A percentile compares a stretch with the other conserved stretches of the same genome.
These are phyloP conservation scores for Cyprinella venusta DNA, from an alignment of 2,797 vertebrate genomes.

Conservation along the genomic window DNA sequence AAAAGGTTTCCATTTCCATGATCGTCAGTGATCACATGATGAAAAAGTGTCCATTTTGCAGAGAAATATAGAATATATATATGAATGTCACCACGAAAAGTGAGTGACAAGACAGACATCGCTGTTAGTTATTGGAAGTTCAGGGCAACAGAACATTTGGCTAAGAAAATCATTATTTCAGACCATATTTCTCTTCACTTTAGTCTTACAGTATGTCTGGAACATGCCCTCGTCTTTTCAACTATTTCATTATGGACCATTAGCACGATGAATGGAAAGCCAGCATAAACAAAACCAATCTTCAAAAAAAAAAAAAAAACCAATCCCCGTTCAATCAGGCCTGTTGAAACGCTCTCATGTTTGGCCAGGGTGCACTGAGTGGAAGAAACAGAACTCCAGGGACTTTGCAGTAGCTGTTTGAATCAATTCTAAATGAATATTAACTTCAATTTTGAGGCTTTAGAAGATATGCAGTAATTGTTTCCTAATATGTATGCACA, in stretches of 20 bases:
- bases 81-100: constrained; percentile 1
- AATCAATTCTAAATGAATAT: constrained; percentile 16
- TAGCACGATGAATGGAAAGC: constrained; percentile 33
- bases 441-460: constrained; percentile 4
- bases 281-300: constrained; percentile 49
- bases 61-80: not conserved
- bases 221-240: constrained; percentile 40
- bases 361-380: constrained; percentile 11
- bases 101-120: constrained; percentile 8
- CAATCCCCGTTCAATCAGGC: constrained; percentile 32
- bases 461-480: not conserved
- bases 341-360: constrained; percentile 24
- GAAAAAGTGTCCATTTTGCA: not conserved
- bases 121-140: not conserved
- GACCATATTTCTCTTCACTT: constrained; percentile 42
- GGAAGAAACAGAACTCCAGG: constrained; percentile 27
- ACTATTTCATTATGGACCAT: constrained; percentile 41
- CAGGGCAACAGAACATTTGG: constrained; percentile 23
- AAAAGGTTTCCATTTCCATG: not conserved
- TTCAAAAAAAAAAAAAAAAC: constrained; percentile 32
- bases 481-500: not conserved
- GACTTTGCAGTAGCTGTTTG: constrained; percentile 12
- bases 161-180: constrained; percentile 34
- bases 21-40: not conserved
- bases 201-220: constrained; percentile 36